A percentile compares a stretch with the other conserved stretches of the same genome.
These are phyloP conservation scores for Philereme transversata DNA, from an alignment of 2,888 invertebrate species.

Conservation along the genomic window DNA sequence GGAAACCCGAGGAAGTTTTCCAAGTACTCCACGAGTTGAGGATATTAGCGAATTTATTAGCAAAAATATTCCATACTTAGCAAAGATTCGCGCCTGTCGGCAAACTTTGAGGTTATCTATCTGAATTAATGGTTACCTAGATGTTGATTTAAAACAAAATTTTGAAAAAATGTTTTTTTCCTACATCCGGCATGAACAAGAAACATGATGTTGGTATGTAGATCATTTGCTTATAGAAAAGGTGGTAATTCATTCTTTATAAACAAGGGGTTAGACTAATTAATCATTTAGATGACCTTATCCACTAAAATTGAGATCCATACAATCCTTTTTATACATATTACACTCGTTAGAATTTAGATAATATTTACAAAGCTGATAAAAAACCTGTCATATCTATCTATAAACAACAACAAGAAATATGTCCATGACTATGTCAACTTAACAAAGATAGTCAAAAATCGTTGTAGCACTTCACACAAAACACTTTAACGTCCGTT, in stretches of 20 bases:
- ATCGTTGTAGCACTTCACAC: slow-evolving; percentile 17
- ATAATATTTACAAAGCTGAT: slow-evolving; percentile 1
- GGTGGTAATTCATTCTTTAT: too few species aligned
- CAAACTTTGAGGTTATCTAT: slow-evolving; percentile 37
- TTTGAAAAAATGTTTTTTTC: neutral
- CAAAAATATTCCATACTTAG: slow-evolving; percentile 66
- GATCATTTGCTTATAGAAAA: too few species aligned
- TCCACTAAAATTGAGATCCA: too few species aligned
- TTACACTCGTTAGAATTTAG: slow-evolving; percentile 4
- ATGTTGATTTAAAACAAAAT: slow-evolving; percentile 23
- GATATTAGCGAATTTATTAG: slow-evolving; percentile 80
- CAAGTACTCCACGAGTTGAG: slow-evolving; percentile 55
- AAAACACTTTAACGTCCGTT: slow-evolving; percentile 5
- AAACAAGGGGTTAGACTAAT: too few species aligned
- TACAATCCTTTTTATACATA: neutral
- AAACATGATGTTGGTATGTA: too few species aligned
- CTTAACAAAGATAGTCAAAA: slow-evolving; percentile 2
- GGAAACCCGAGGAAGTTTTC: slow-evolving; percentile 75
- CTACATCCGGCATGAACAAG: too few species aligned
- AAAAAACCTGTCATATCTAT: slow-evolving; percentile 1
- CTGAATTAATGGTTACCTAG: slow-evolving; percentile 28
- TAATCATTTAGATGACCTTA: too few species aligned
- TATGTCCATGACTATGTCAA: slow-evolving; percentile 5
- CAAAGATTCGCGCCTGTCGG: slow-evolving; percentile 29
- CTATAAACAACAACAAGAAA: slow-evolving; percentile 3